Evolutionary conservation across 2,113 vertebrate genomes (phyloP).

Genomic region (Suricata suricatta): DNA sequence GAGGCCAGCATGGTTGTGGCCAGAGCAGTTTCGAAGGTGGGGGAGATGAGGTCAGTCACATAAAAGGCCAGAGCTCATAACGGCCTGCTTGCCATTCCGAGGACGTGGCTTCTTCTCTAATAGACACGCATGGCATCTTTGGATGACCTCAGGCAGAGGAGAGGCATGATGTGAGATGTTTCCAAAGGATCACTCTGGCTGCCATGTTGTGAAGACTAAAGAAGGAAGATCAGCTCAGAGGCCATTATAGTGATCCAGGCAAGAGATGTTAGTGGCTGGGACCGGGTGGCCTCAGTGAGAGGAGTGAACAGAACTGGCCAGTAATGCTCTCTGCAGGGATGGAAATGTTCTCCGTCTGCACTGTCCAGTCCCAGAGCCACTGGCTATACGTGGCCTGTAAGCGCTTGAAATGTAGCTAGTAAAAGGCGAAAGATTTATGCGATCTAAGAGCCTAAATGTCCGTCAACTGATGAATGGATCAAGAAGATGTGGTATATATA

Average conservation of each 20-base stretch:
- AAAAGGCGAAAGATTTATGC: too few relatives aligned
- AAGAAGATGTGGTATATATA: too few relatives aligned
- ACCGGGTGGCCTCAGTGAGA: accelerated
- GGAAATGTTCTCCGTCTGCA: not conserved
- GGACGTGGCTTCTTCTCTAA: not conserved
- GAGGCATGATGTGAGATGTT: not conserved
- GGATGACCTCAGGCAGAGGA: not conserved
- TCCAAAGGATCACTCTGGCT: not conserved
- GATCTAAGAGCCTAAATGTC: too few relatives aligned
- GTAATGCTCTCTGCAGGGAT: not conserved
- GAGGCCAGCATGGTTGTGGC: not conserved
- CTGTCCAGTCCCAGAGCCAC: not conserved
- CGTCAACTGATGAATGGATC: too few relatives aligned
- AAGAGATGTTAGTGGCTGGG: not conserved
- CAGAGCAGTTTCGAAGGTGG: not conserved
- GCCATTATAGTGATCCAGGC: not conserved
- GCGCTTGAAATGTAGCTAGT: not conserved
- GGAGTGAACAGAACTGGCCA: not conserved
- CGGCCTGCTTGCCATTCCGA: not conserved
- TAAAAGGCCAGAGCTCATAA: not conserved
- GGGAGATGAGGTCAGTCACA: not conserved
- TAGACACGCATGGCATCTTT: not conserved
- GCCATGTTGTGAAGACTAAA: not conserved
- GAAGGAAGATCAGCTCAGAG: not conserved
- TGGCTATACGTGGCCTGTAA: accelerated